A percentile compares a stretch with the other conserved stretches of the same genome.
Conservation (phyloP, 2,113 vertebrate species). For the Myodes glareolus region DNA sequence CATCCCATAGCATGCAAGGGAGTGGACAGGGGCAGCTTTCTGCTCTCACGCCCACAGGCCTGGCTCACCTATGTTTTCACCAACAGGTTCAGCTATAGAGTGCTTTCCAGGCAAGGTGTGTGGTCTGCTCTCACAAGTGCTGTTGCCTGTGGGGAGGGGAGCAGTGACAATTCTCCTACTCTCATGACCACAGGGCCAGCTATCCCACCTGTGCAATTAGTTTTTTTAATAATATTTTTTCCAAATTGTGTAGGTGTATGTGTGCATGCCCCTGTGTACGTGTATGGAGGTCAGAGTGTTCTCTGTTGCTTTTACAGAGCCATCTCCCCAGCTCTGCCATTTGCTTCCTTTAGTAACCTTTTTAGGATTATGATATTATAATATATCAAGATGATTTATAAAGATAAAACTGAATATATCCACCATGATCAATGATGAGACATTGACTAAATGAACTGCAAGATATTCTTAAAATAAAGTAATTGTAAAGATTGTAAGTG, state of each 20-base stretch:
- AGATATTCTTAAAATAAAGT: neutral
- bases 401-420: neutral
- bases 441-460: neutral
- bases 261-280: neutral
- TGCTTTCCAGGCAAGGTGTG: neutral
- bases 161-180: no score
- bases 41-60: neutral
- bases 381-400: neutral
- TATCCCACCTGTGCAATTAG: neutral
- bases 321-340: neutral
- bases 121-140: neutral
- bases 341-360: neutral
- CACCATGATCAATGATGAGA: neutral
- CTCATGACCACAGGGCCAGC: neutral
- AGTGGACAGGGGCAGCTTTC: neutral
- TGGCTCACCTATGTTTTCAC: neutral
- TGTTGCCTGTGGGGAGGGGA: neutral
- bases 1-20: neutral
- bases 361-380: neutral
- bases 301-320: neutral
- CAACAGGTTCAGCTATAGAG: neutral
- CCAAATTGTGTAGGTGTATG: neutral
- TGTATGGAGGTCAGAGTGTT: neutral
- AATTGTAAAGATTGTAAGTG: constrained; percentile 11
- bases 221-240: neutral